Conservation (phyloP, 2,113 vertebrate genomes). For the Procavia capensis region DNA sequence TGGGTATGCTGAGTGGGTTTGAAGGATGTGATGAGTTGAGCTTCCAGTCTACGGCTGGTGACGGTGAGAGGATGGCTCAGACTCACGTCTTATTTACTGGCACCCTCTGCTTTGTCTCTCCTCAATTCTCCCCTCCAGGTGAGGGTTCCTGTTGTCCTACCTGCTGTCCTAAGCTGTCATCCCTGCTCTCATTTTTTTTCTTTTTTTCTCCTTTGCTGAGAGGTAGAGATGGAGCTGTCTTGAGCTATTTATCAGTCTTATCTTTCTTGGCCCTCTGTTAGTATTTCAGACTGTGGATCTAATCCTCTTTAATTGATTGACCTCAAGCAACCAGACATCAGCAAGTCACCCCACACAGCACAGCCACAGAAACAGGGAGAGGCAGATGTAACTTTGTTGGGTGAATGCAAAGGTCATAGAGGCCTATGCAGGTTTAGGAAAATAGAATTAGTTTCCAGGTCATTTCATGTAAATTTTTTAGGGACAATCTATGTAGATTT, state of each 20-base stretch:
- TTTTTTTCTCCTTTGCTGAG: not conserved
- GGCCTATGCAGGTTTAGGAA: slow-evolving; percentile 7
- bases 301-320: slow-evolving; percentile 85
- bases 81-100: slow-evolving; percentile 58
- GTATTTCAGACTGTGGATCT: slow-evolving; percentile 81
- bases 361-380: not conserved
- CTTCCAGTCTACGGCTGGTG: not conserved
- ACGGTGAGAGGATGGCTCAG: fast-evolving
- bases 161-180: slow-evolving; percentile 27
- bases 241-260: slow-evolving; percentile 79
- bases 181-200: not conserved
- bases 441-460: slow-evolving; percentile 46
- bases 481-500: not conserved
- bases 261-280: slow-evolving; percentile 73
- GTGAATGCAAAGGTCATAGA: slow-evolving; percentile 18
- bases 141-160: slow-evolving; percentile 45
- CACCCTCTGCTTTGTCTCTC: slow-evolving; percentile 48
- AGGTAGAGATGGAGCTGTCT: slow-evolving; percentile 62
- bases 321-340: slow-evolving; percentile 65
- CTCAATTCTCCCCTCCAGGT: not conserved
- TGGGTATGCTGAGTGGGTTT: not conserved
- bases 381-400: not conserved
- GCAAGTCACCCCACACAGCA: not conserved
- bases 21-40: not conserved
- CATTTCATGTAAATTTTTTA: slow-evolving; percentile 38